Conservation (phyloP, 2,797 vertebrate genomes). For the Phoeniculus purpureus region DNA sequence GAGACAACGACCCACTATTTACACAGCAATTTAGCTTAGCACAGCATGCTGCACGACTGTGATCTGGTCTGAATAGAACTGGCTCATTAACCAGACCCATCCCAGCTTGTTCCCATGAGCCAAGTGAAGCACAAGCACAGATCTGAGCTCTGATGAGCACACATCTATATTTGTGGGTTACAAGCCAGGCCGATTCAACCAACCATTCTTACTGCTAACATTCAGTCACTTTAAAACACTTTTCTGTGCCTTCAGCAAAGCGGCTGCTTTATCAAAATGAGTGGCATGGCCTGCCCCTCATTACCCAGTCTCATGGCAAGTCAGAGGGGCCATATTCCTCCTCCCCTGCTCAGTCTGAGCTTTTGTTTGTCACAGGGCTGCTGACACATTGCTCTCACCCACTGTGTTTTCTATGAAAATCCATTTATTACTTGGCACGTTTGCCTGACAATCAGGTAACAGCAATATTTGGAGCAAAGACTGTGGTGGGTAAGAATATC, state of each 20-base stretch:
- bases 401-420: conserved; percentile 22
- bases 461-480: conserved; percentile 1
- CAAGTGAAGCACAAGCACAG: conserved; percentile 20
- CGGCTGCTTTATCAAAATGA: background rate
- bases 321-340: background rate
- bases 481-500: background rate
- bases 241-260: background rate
- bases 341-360: background rate
- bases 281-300: background rate
- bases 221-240: background rate
- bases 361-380: background rate
- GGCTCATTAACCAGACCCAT: conserved; percentile 55
- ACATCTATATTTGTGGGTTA: background rate
- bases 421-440: conserved; percentile 43
- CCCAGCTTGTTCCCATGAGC: conserved; percentile 38
- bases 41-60: conserved; percentile 15
- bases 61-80: conserved; percentile 48
- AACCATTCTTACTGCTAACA: background rate
- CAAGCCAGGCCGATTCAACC: background rate
- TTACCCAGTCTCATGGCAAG: background rate
- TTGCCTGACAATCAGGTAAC: conserved; percentile 20
- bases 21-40: conserved; percentile 34
- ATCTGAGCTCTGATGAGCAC: background rate
- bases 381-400: background rate
- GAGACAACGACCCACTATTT: background rate